Evolutionary conservation across 1,140 invertebrate species (phyloP), one percentile per base, ranked within the genome.

Genomic region (Bombus waltoni): DNA sequence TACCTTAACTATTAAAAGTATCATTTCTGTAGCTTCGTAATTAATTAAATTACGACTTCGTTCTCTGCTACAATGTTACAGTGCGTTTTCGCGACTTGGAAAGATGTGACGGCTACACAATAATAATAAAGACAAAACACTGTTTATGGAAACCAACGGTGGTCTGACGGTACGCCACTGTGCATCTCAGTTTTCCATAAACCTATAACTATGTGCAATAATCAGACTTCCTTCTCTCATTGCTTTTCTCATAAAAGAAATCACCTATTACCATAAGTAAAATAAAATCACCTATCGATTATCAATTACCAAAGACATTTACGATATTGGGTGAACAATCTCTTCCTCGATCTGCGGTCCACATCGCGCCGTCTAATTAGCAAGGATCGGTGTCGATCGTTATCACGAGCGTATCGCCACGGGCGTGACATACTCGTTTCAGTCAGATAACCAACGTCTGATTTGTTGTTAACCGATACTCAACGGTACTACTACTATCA

Each of bases 281-380:
- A 57, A 76, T 38, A 76, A 44, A 66, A 40, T 40, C 35, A 73
- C 2, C 59, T 22, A 32, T 76, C 25, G 22, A 18, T 15, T 18
- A 38, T 5, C 47, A 84, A 84, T 84, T 79, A 79, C 10, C 32
- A 40, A 18, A 28, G 25, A 32, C 66, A 25, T 40, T 42, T 4
- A n/a, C 78, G 71, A 78, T 83, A 77, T n/a, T 3, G 32, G 6
- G 38, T 28, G 40, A n/a, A n/a, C 25, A 32, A 42, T 65, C 13
- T 22, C 65, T 70, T 76, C n/a, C 53, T 25, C 32, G 73, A 76
- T 76, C 73, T 47, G n/a, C 9, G 15, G 35, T 22, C n/a, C 47
- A 18, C 9, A 11, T 70, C 22, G 65, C 68, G 13, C 28, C 40
- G 57, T 65, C 65, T 75, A 86, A 88, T 86, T 88, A 88, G 59